Base-by-base conservation (phyloP, 2,888 invertebrate species). In the Calliopum simillimum region DNA sequence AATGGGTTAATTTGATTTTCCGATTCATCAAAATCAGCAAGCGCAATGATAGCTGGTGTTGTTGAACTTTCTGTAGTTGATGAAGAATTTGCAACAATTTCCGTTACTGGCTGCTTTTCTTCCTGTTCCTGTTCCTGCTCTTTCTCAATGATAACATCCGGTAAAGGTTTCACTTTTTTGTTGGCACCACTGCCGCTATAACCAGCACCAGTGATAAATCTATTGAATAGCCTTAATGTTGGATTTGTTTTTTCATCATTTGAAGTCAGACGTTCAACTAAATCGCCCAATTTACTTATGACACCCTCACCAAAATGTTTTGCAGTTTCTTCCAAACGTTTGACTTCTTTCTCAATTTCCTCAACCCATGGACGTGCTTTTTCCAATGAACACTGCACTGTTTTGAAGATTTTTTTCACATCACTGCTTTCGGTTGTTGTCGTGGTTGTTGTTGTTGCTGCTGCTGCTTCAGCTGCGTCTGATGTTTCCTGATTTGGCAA, bases 361-460 rank as follows among this genome's bases (percentile, higher is more conserved):
- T 79, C 78, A 46, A 83, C 78, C 80, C 82, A 84, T n/a, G 84
- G 84, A 51, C 82, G 82, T 6, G 82, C 83, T 70, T 78, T 82
- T 68, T 84, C 84, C 76, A 84, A 68, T 0, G 82, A 80, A 64
- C 82, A 81, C 64, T 84, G 82, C 47, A 84, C 79, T 23, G 76
- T 82, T 51, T 79, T 78, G 13, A 84, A 74, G 46, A 84, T 79
- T 65, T 78, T 77, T 73, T 82, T 81, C 47, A 84, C 76, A 58
- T 83, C 79, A 56, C 78, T 82, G 68, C 66, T 21, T 43, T 74
- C 71, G 21, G 64, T 73, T 8, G 59, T 64, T 2, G 69, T n/a
- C 55, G 53, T 16, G 5, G 56, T 19, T 5, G 56, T n/a, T 12
- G 66, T 43, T 49, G 16, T n/a, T 55, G 46, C 3, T 65, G 61